A percentile compares a stretch with the other conserved stretches of the same genome.
phyloP scores from a whole-genome alignment of 2,113 vertebrate species.

The Columba livia region DNA sequence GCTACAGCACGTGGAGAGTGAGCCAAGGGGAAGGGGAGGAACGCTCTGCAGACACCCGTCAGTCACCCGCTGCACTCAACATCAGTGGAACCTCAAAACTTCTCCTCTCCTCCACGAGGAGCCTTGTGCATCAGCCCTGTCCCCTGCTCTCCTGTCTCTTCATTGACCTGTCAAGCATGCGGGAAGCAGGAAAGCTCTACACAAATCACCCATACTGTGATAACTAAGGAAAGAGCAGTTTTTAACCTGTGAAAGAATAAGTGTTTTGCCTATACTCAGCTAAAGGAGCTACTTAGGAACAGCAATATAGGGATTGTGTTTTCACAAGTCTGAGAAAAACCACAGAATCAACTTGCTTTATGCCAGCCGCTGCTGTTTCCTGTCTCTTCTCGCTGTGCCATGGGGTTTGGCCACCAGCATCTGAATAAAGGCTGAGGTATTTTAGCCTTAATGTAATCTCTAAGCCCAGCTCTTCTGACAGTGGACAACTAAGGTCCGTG shows the following conservation, averaged over 20 bases:
- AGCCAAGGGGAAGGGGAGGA: neutral
- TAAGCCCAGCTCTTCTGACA: neutral
- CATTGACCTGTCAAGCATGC: fast-evolving
- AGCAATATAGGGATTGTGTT: neutral
- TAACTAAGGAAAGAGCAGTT: fast-evolving
- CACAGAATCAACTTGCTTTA: neutral
- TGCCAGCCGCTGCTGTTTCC: neutral
- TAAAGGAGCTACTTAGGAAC: neutral
- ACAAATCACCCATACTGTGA: neutral
- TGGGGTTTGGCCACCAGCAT: neutral
- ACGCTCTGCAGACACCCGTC: fast-evolving
- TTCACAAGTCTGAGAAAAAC: neutral
- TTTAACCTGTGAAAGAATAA: too few relatives aligned
- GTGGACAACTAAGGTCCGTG: neutral
- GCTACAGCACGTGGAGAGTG: neutral
- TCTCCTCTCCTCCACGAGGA: neutral
- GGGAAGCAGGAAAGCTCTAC: neutral
- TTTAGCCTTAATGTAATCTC: neutral
- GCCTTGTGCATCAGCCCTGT: neutral
- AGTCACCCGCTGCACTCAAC: neutral
- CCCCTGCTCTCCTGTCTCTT: fast-evolving
- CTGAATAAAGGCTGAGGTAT: neutral
- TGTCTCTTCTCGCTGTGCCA: neutral
- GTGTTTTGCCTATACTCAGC: neutral
- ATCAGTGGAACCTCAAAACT: neutral